A percentile compares a stretch with the other conserved stretches of the same genome.
Conservation (phyloP, 1,140 invertebrate species). For the Littorina saxatilis region DNA sequence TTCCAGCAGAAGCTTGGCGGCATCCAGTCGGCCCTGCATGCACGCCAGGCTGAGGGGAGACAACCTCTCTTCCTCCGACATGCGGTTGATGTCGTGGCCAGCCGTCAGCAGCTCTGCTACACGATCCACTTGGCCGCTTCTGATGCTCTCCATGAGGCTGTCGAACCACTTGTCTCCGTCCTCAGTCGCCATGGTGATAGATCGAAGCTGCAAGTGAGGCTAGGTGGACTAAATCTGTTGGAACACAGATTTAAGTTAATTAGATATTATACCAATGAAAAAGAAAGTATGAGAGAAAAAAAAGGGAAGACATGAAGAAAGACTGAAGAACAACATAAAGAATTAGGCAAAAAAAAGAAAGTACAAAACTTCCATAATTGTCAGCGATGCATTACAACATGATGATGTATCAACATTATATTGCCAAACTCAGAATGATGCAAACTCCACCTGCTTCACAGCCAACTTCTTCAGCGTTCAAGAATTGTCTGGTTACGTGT, state of each 20-base stretch:
- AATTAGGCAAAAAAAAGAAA: too few species aligned
- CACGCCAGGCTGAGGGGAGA: constrained; percentile 61
- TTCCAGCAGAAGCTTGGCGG: constrained; percentile 55
- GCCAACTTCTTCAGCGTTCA: too few species aligned
- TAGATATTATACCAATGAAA: too few species aligned
- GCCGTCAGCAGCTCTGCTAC: constrained; percentile 18
- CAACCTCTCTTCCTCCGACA: constrained; percentile 38
- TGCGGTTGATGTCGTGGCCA: constrained; percentile 27
- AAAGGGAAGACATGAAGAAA: not conserved
- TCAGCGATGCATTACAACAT: too few species aligned
- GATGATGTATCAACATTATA: too few species aligned
- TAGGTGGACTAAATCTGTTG: not conserved
- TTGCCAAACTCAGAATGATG: too few species aligned
- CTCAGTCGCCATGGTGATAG: constrained; percentile 10
- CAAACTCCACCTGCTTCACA: too few species aligned
- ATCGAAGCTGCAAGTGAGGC: not conserved
- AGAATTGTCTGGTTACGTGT: too few species aligned
- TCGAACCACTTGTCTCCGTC: constrained; percentile 30
- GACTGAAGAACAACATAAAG: too few species aligned
- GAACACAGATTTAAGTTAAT: not conserved
- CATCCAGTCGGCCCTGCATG: constrained; percentile 48
- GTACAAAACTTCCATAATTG: too few species aligned
- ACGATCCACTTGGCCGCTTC: not conserved
- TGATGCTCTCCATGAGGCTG: constrained; percentile 26
- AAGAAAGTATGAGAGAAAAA: not conserved